Evolutionary conservation across 37 sponge, comb jelly and placozoan genomes (phyloP).

Genomic region (Lycopodina hypogea): DNA sequence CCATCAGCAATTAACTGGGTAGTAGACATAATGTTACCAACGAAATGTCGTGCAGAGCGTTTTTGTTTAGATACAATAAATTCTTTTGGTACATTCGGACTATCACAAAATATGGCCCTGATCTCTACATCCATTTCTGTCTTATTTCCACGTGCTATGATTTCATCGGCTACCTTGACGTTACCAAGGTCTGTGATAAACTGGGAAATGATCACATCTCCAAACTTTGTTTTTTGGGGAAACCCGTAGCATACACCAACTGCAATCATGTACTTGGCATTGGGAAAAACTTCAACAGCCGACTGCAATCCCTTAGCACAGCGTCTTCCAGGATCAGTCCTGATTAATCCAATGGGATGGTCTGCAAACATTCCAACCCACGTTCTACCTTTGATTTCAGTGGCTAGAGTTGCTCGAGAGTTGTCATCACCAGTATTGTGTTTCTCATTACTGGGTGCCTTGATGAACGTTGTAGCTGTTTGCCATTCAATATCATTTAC

Average conservation of each 20-base stretch:
- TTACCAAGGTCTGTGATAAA: neutral
- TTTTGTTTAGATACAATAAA: neutral
- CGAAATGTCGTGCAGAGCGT: neutral
- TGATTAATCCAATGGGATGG: neutral
- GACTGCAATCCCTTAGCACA: neutral
- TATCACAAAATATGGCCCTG: neutral
- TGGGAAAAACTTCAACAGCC: neutral
- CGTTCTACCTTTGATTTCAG: too few species aligned
- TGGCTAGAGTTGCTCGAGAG: too few species aligned
- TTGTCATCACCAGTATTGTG: too few species aligned
- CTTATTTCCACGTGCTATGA: neutral
- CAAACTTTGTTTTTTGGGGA: neutral
- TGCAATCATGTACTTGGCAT: neutral
- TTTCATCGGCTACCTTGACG: neutral
- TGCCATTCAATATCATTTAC: neutral
- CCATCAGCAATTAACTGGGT: neutral
- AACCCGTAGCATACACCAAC: neutral
- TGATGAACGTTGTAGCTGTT: neutral
- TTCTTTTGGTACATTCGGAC: neutral
- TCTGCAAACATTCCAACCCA: neutral
- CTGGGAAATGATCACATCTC: neutral
- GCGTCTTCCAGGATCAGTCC: neutral
- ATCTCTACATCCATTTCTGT: neutral
- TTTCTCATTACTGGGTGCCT: neutral
- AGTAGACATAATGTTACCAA: neutral